Base-by-base conservation (phyloP, 2,113 vertebrate species). In the Verasper variegatus region DNA sequence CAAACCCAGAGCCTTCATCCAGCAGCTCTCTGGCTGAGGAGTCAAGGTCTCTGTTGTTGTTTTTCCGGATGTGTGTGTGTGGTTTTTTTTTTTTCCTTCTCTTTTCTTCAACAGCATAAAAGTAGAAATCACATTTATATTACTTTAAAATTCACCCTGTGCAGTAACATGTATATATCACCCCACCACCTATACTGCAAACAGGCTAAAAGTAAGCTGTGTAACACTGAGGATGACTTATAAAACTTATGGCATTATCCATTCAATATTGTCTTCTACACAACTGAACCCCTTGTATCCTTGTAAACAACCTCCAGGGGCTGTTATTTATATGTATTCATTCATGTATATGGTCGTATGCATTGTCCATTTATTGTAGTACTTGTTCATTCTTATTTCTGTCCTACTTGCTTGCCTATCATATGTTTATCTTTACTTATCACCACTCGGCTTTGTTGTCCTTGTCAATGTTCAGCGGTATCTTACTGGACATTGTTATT, bases 11-110 rank as follows among this genome's bases (percentile, higher is more conserved):
- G 40, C 40, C 40, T 11, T 11, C 63, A 45, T 57, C 49, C 57
- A 69, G 70, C 62, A 68, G 24, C 63, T 73, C 13, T 66, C 11
- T 42, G 62, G 15, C 18, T 31, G 67, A 54, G 40, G 24, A 80
- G 66, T 84, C 84, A 85, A 87, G 76, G 82, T 82, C 81, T 82
- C 81, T 27, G 27, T 70, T 68, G 52, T 74, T 56, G 68, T 74
- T 65, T 69, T 60, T 45, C 7, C 18, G 3, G 23, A 5, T 24
- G n/a, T 3, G 18, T 5, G 0, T 17, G 13, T 3, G n/a, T n/a
- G n/a, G n/a, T n/a, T n/a, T n/a, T n/a, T 57, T 24, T 24, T 23
- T 63, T 17, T 1, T 45, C 1, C 5, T 31, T 31, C 31, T 21
- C 2, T 62, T 23, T 45, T 62, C 60, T 7, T 14, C 4, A 23